Conservation (phyloP, 2,797 vertebrate genomes). For the Spea hammondii region DNA sequence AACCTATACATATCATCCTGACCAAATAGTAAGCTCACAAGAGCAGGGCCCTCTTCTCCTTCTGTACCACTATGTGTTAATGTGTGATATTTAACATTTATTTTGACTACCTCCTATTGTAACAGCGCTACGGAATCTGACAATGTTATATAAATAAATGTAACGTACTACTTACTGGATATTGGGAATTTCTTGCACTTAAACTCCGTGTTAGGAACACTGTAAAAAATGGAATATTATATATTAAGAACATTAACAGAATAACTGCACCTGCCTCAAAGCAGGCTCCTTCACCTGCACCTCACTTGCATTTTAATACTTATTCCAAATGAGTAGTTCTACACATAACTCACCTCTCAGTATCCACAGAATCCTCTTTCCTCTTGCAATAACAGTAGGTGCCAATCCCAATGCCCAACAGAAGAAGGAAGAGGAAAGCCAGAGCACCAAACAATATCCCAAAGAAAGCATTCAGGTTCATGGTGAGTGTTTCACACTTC, state of each 20-base stretch:
- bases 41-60: no score
- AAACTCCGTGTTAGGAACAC: neutral
- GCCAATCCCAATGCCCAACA: slow-evolving; percentile 20
- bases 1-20: no score
- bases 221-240: neutral
- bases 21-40: no score
- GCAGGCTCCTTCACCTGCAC: no score
- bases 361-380: neutral
- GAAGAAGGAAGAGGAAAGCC: slow-evolving; percentile 61
- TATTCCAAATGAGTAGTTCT: neutral
- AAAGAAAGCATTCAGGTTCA: slow-evolving; percentile 60
- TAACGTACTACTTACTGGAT: neutral
- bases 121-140: neutral
- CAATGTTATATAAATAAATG: neutral
- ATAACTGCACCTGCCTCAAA: no score
- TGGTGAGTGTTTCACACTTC: slow-evolving; percentile 56
- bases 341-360: slow-evolving; percentile 7
- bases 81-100: no score
- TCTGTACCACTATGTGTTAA: no score
- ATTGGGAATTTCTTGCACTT: neutral
- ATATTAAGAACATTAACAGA: no score
- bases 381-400: slow-evolving; percentile 22
- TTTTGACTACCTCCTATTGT: no score
- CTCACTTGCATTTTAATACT: no score
- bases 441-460: slow-evolving; percentile 66